Base-by-base conservation (phyloP, 2,113 vertebrate species). In the Chionomys nivalis region DNA sequence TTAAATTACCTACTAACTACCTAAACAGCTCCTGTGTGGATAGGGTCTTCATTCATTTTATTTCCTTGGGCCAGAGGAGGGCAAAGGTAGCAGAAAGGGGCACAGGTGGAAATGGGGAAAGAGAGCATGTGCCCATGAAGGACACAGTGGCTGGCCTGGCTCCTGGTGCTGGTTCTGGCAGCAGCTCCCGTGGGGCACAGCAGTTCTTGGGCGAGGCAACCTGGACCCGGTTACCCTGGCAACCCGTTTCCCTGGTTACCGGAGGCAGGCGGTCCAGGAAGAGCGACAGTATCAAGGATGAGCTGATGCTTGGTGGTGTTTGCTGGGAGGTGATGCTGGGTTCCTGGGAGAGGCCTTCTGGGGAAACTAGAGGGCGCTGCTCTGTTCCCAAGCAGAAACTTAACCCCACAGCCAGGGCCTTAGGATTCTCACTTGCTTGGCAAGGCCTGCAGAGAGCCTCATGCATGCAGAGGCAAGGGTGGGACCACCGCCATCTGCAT, bases 1-100 rank as follows among this genome's bases (percentile, higher is more conserved):
- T 90, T 89, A 96, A 97, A 97, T 98, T 97, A 97, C 97, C 97
- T 96, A 93, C 93, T 98, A 98, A 98, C 97, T 97, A 94, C 88
- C 96, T 91, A 75, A 95, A 97, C 94, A 66, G 96, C 96, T 96
- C 97, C 97, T 93, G 79, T 28, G 97, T 96, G 96, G 97, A 96
- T 90, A 89, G 95, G 39, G 76, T 1, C 36, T 78, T 96, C 89
- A 79, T 44, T 66, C 87, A 82, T 47, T 70, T 96, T 97, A 96
- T 97, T 97, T 97, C 96, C 92, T 21, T 31, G 70, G 96, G 95
- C 94, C 96, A 94, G 70, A 82, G 94, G 93, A 92, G 63, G 70
- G 39, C 75, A 31, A 49, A 55, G 61, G 63, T 52, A 28, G 76
- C 61, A 39, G 61, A 16, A 86, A 78, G 49, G 72, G n/a, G 31